Base-by-base conservation (phyloP, 1,140 invertebrate species). In the Cyphomyrmex costatus region DNA sequence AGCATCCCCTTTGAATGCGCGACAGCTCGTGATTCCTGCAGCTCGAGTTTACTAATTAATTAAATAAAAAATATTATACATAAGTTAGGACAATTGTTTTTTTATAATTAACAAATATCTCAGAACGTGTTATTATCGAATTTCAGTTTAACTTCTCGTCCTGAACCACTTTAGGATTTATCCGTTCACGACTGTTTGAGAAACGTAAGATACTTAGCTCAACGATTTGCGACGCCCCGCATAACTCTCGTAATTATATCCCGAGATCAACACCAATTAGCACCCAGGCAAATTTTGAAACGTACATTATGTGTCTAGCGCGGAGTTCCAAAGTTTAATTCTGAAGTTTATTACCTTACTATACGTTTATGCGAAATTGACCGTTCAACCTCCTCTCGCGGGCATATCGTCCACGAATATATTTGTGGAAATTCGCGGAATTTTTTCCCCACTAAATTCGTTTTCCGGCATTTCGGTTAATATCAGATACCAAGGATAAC, bases 401-500 rank as follows among this genome's bases (percentile, higher is more conserved):
- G n/a, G 49, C 21, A 30, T 46, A 42, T 33, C 42, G 24, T 19
- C 0, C 21, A n/a, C 10, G 21, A 51, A 80, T 58, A 61, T 83
- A 42, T 46, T 83, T 74, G 36, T 33, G 56, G 49, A 86, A 71
- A 86, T 65, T 51, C 68, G 36, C 42, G n/a, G 8, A 83, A 80
- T 56, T 61, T 74, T 82, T 60, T 71, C n/a, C 33, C 49, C 53
- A 12, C 5, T 53, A 82, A 73, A 10, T 71, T 49, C 53, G 36
- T 73, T 60, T 60, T 24, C 68, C 36, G 79, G 68, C 68, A 83
- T 83, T 74, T 83, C 24, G 46, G 60, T n/a, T 85, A 85, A 85
- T 85, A 85, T 78, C 82, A 78, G 71, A 85, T 85, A 85, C 73
- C 70, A 42, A 76, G 60, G 46, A 85, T 85, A 85, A n/a, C 73